phyloP scores from a whole-genome alignment of 1,140 invertebrate genomes.

The Drosophila setifemur region DNA sequence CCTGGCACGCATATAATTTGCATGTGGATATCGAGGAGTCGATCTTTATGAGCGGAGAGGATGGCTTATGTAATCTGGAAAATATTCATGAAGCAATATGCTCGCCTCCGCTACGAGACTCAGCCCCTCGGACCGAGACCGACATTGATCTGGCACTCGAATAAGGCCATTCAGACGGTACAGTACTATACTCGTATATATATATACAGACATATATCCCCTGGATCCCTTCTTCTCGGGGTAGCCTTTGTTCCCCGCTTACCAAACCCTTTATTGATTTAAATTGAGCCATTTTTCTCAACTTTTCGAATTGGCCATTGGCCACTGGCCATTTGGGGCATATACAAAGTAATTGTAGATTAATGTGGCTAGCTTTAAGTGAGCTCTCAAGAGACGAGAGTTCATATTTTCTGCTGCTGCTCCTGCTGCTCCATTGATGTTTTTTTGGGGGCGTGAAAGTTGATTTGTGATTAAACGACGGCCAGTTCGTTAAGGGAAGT shows the following conservation, averaged over 20 bases:
- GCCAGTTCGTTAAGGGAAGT: slow-evolving; percentile 34
- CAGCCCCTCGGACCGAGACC: slow-evolving; percentile 51
- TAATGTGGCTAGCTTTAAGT: slow-evolving; percentile 51
- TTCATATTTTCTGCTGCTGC: slow-evolving; percentile 31
- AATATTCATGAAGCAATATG: slow-evolving; percentile 82
- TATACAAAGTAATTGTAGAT: slow-evolving; percentile 58
- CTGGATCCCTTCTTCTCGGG: slow-evolving; percentile 9
- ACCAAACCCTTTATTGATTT: slow-evolving; percentile 65
- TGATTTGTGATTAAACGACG: slow-evolving; percentile 40
- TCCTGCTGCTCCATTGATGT: neutral
- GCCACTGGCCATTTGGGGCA: slow-evolving; percentile 1
- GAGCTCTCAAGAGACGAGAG: slow-evolving; percentile 41
- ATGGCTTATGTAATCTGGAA: slow-evolving; percentile 82
- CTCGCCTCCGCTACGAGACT: slow-evolving; percentile 63
- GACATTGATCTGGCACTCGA: slow-evolving; percentile 75
- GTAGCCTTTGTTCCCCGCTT: neutral
- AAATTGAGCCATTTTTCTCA: slow-evolving; percentile 73
- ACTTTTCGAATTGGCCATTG: slow-evolving; percentile 20
- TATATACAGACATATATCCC: slow-evolving; percentile 41
- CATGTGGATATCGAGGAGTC: slow-evolving; percentile 63
- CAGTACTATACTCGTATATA: neutral
- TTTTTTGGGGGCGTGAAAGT: slow-evolving; percentile 38
- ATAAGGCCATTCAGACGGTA: slow-evolving; percentile 62
- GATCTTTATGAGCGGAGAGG: slow-evolving; percentile 29
- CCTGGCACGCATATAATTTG: slow-evolving; percentile 80